Evolutionary conservation across 2,113 vertebrate species (phyloP), one percentile per base, ranked within the genome.

Genomic region (Oophaga pumilio): DNA sequence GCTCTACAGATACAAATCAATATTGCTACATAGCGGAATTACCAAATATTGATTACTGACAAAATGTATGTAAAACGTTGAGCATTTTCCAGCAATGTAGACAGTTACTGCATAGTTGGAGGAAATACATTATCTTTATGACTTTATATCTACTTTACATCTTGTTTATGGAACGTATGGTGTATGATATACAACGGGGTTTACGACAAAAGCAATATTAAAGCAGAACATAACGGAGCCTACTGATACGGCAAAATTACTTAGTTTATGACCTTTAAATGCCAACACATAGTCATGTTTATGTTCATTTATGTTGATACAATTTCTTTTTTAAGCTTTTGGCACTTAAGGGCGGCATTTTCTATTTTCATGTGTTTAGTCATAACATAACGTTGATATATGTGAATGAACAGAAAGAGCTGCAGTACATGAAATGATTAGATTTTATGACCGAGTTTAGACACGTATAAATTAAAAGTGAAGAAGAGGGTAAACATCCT

Each of bases 251-350:
- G 68, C 82, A 84, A 57, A 84, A 84, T 57, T 24, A 74, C 66
- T 84, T 84, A 84, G 52, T 84, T 71, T 84, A 84, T 84, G 82
- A 84, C 82, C 66, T 84, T 83, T 84, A 84, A 84, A 84, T 84
- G 82, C 82, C 82, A 73, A 33, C 66, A 74, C 68, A 84, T 33
- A 84, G 82, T 57, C 62, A 74, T 74, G 66, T 84, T 84, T 84
- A 84, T 84, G 82, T 74, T 84, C 68, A 84, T 73, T 84, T 84
- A 74, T 74, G 66, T 84, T 57, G 68, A 73, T 84, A 74, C 66
- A 74, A 73, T 74, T 73, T 84, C 50, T 59, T 74, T 84, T 84
- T 84, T 74, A 73, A 83, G 81, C 81, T 83, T 59, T 84, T 84
- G 82, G 82, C 82, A 84, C 66, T 84, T 84, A 84, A 84, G 53